Percentiles rank a stretch among this genome's conserved stretches.
Conservation (phyloP, 2,113 vertebrate genomes). For the Campylorhamphus procurvoides region DNA sequence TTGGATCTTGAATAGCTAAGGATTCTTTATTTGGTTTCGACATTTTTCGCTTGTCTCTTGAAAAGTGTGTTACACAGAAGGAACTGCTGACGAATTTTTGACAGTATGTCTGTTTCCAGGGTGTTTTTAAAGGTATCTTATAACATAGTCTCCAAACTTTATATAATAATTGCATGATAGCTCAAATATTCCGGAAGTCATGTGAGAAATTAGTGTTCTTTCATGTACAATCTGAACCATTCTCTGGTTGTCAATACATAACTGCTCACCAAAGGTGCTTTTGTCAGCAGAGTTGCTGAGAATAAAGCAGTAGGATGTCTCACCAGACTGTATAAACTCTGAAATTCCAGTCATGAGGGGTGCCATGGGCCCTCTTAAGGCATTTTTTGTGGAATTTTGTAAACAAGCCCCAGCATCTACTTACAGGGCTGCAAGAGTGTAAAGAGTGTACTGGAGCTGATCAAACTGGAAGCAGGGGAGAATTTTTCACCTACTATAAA, state of each 20-base stretch:
- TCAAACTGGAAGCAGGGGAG: neutral
- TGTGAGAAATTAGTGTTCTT: neutral
- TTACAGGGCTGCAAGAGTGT: neutral
- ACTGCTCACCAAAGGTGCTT: neutral
- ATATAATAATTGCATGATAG: neutral
- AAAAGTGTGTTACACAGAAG: neutral
- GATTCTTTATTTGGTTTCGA: constrained; percentile 28
- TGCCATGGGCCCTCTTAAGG: neutral
- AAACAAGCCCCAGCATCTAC: neutral
- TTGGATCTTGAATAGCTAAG: constrained; percentile 4
- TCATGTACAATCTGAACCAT: neutral
- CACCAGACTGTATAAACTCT: neutral
- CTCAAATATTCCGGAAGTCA: neutral
- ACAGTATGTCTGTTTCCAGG: neutral
- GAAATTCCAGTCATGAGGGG: neutral
- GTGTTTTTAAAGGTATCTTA: neutral
- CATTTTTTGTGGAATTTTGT: neutral
- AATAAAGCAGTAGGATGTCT: neutral
- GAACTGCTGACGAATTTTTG: constrained; percentile 32
- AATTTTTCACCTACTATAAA: neutral
- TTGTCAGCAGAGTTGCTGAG: neutral
- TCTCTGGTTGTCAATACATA: neutral
- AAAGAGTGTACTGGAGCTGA: neutral
- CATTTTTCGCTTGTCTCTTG: constrained; percentile 14
- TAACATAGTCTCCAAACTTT: neutral